These are phyloP conservation scores for Ryuthela nishihirai DNA, from an alignment of 2,888 invertebrate genomes.

Conservation along the genomic window DNA sequence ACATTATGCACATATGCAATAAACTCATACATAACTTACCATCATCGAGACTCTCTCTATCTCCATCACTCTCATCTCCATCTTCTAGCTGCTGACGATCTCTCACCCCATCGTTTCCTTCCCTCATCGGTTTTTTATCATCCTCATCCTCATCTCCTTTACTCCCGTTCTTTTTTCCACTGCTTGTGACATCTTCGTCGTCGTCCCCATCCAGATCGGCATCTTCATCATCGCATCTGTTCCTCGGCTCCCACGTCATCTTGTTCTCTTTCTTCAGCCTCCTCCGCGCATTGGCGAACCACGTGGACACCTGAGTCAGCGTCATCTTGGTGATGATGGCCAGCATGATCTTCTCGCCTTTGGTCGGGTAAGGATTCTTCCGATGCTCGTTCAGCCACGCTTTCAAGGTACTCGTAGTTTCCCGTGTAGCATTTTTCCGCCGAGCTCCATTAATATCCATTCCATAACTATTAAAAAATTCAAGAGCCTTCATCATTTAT, in stretches of 20 bases:
- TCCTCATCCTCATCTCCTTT: constrained; percentile 1
- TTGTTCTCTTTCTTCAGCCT: constrained; percentile 78
- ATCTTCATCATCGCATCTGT: constrained; percentile 75
- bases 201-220: constrained; percentile 23
- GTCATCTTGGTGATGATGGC: constrained; percentile 99
- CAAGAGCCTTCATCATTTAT: too few relatives aligned
- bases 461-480: constrained; percentile 70
- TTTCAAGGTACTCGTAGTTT: constrained; percentile 95
- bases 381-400: constrained; percentile 98
- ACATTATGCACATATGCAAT: too few relatives aligned
- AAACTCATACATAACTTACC: too few relatives aligned
- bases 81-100: too few relatives aligned
- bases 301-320: constrained; percentile 70
- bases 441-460: constrained; percentile 92
- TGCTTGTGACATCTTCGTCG: too few relatives aligned
- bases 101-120: too few relatives aligned
- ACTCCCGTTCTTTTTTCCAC: too few relatives aligned
- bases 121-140: constrained; percentile 18
- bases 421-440: constrained; percentile 96
- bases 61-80: too few relatives aligned
- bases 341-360: constrained; percentile 98
- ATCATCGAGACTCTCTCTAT: too few relatives aligned
- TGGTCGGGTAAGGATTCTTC: constrained; percentile 98
- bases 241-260: constrained; percentile 97
- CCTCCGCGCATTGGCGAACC: constrained; percentile 59